Evolutionary conservation across 2,888 invertebrate species (phyloP).

Genomic region (Nasonovia ribisnigri): DNA sequence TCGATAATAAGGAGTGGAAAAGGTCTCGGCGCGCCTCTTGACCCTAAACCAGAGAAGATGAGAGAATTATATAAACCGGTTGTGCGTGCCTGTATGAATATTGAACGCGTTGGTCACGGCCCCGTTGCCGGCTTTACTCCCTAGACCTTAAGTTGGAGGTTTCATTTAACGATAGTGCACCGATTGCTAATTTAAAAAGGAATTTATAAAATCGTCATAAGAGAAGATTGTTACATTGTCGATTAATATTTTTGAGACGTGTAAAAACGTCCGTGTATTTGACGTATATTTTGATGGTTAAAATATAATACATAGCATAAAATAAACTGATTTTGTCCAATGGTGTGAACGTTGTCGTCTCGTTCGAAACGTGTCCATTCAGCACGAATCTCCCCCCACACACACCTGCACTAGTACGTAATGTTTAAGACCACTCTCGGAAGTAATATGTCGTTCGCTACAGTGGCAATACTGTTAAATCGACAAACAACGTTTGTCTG

Average conservation of each 20-base stretch:
- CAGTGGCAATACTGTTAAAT: conserved; percentile 59
- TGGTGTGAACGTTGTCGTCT: conserved; percentile 6
- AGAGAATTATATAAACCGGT: conserved; percentile 63
- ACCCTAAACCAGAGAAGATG: conserved; percentile 57
- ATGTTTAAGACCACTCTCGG: conserved; percentile 11
- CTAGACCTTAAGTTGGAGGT: not conserved
- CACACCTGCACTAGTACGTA: not conserved
- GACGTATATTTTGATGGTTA: not conserved
- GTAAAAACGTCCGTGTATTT: not conserved
- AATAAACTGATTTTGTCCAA: not conserved
- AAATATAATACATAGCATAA: not conserved
- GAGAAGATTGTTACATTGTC: not conserved
- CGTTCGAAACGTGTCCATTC: conserved; percentile 46
- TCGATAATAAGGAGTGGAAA: conserved; percentile 58
- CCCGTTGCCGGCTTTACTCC: not conserved
- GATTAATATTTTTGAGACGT: not conserved
- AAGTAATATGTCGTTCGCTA: conserved; percentile 47
- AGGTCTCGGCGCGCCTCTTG: conserved; percentile 60
- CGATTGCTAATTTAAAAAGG: conserved; percentile 16
- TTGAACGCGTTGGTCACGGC: conserved; percentile 47
- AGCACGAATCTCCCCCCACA: not conserved
- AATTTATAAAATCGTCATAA: not conserved
- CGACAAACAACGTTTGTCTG: not conserved
- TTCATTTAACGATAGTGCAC: conserved; percentile 27
- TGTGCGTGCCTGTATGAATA: conserved; percentile 57